A percentile compares a stretch with the other conserved stretches of the same genome.
Conservation (phyloP, 2,888 invertebrate genomes). For the Pseudanteris insignis region DNA sequence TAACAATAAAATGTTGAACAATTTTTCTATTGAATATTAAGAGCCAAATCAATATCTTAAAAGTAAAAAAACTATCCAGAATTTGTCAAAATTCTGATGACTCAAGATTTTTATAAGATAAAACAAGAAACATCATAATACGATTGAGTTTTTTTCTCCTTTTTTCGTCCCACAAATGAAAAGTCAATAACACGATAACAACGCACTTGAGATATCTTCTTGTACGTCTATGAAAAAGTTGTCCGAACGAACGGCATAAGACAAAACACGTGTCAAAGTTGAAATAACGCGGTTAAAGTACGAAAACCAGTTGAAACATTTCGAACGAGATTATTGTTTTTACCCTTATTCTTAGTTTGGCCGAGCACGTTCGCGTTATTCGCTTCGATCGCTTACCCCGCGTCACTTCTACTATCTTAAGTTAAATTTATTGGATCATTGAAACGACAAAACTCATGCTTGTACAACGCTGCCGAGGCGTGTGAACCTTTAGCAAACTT, state of each 20-base stretch:
- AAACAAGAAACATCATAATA: no score
- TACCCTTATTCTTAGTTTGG: background rate
- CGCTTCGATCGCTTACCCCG: background rate
- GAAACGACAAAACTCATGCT: constrained; percentile 28
- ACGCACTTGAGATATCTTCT: no score
- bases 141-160: no score
- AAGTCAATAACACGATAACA: no score
- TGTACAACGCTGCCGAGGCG: constrained; percentile 15
- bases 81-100: no score
- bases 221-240: background rate
- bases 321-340: constrained; percentile 31
- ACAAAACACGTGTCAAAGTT: constrained; percentile 8
- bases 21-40: no score
- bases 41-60: no score
- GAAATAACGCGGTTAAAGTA: constrained; percentile 15
- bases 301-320: constrained; percentile 19
- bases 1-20: no score
- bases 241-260: constrained; percentile 1
- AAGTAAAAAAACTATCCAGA: no score
- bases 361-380: background rate
- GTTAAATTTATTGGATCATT: constrained; percentile 37
- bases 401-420: constrained; percentile 19
- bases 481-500: constrained; percentile 23
- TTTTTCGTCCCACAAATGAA: no score
- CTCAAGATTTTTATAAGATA: no score